These are phyloP conservation scores for Lepidurus apus DNA, from an alignment of 1,140 invertebrate species.

Conservation along the genomic window DNA sequence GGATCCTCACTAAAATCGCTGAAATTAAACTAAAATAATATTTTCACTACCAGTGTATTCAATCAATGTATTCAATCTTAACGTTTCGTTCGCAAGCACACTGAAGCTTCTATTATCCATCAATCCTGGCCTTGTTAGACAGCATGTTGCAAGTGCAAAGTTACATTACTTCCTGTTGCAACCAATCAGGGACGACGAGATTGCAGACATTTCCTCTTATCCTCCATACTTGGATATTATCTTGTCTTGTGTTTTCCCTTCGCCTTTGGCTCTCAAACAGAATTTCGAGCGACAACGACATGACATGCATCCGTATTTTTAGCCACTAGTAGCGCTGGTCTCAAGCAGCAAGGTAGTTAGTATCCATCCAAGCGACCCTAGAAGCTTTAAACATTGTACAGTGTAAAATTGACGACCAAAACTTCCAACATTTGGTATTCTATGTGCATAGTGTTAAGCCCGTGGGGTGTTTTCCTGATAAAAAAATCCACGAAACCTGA, in stretches of 20 bases:
- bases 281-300: background rate
- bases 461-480: background rate
- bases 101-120: too few species aligned
- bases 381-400: background rate
- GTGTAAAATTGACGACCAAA: background rate
- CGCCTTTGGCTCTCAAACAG: background rate
- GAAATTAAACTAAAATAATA: too few species aligned
- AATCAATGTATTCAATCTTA: too few species aligned
- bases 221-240: background rate
- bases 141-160: too few species aligned
- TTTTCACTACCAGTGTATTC: too few species aligned
- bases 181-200: background rate
- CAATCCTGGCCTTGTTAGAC: too few species aligned
- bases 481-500: background rate
- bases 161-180: background rate
- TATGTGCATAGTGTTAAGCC: background rate
- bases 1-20: too few species aligned
- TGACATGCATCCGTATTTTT: conserved; percentile 2
- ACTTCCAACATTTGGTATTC: background rate
- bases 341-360: background rate
- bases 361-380: background rate
- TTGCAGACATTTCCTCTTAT: background rate
- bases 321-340: background rate
- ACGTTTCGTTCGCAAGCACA: too few species aligned
- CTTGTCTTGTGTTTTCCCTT: conserved; percentile 5